Evolutionary conservation across 2,888 invertebrate species (phyloP).

Genomic region (Branchipolynoe longqiensis): DNA sequence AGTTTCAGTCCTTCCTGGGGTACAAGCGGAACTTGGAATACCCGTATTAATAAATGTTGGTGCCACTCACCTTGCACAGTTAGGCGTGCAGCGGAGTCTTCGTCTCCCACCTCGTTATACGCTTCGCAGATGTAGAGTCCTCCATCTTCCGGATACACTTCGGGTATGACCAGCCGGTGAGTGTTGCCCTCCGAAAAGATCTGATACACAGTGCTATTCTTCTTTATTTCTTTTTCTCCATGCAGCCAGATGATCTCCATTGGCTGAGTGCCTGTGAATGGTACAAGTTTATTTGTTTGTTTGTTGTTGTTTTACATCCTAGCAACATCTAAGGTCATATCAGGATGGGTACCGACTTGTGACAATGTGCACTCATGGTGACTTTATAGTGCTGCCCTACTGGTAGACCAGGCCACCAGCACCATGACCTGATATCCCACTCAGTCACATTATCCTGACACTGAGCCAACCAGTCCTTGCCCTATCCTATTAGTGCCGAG

Average conservation of each 20-base stretch:
- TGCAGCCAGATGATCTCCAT: constrained; percentile 87
- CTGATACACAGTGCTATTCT: constrained; percentile 85
- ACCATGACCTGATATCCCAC: too few species aligned
- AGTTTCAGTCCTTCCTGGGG: too few species aligned
- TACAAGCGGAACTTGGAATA: too few species aligned
- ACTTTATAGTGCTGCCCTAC: too few species aligned
- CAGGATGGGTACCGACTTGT: too few species aligned
- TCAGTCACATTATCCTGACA: too few species aligned
- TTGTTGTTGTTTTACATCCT: not conserved
- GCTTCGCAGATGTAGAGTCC: constrained; percentile 94
- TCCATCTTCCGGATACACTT: constrained; percentile 90
- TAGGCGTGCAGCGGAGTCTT: constrained; percentile 50
- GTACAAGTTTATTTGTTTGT: not conserved
- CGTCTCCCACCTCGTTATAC: constrained; percentile 91
- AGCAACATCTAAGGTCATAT: too few species aligned
- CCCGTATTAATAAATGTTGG: too few species aligned
- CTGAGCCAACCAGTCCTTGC: too few species aligned
- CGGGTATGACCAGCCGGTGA: constrained; percentile 90
- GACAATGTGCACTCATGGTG: too few species aligned
- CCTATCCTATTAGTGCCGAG: too few species aligned
- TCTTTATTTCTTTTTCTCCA: constrained; percentile 85
- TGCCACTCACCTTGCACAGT: constrained; percentile 53
- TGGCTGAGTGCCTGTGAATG: constrained; percentile 83
- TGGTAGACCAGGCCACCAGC: too few species aligned
- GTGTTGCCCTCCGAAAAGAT: constrained; percentile 85